Evolutionary conservation across 2,888 invertebrate genomes (phyloP).

Genomic region (Eupithecia inturbata): DNA sequence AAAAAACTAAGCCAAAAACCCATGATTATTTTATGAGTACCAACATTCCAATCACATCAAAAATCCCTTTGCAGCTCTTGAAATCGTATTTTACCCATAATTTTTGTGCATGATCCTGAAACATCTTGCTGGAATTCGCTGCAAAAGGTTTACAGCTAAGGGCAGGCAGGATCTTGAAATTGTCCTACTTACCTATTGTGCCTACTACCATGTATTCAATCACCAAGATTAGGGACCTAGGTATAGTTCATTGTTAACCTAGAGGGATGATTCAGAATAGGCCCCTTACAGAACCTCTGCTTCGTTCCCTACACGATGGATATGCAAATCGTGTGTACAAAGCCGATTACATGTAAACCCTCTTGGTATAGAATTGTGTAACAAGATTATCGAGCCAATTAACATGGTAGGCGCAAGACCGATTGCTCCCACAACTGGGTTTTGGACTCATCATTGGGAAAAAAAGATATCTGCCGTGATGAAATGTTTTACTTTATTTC

Average conservation of each 20-base stretch:
- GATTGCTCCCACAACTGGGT: background rate
- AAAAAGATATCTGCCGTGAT: too few relatives aligned
- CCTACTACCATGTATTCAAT: background rate
- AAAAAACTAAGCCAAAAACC: too few relatives aligned
- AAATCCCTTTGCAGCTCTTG: background rate
- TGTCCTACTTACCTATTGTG: background rate
- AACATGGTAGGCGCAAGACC: background rate
- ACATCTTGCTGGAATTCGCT: background rate
- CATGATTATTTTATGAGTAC: too few relatives aligned
- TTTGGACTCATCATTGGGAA: background rate
- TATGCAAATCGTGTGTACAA: constrained; percentile 68
- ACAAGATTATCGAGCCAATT: constrained; percentile 37
- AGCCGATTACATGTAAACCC: constrained; percentile 72
- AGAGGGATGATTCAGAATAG: constrained; percentile 12
- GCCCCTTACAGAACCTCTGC: constrained; percentile 39
- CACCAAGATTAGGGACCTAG: background rate
- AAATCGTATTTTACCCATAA: background rate
- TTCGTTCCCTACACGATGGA: constrained; percentile 53
- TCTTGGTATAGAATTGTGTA: constrained; percentile 59
- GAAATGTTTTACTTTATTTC: too few relatives aligned
- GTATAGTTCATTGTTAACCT: background rate
- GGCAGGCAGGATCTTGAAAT: background rate
- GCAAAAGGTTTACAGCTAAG: background rate
- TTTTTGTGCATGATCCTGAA: background rate
- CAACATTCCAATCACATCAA: too few relatives aligned